A percentile compares a stretch with the other conserved stretches of the same genome.
Evolutionary conservation across 2,797 vertebrate genomes (phyloP).

Genomic region (Hippopotamyrus pictus): DNA sequence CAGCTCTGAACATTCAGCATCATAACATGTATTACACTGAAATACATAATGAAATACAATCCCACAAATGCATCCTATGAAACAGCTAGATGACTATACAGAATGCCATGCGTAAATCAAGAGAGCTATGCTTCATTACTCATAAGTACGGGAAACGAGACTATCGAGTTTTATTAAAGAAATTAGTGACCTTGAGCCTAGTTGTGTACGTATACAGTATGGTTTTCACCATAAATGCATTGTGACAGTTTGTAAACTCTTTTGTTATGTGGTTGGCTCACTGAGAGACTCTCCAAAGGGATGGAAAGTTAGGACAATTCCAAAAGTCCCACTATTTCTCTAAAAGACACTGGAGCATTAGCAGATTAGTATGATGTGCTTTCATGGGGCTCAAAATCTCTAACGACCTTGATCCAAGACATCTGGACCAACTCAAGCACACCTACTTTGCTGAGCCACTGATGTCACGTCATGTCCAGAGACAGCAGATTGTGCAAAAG

Average conservation of each 20-base stretch:
- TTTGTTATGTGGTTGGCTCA: neutral
- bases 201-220: neutral
- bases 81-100: neutral
- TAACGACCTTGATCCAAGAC: neutral
- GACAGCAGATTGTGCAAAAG: neutral
- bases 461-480: neutral
- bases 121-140: neutral
- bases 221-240: neutral
- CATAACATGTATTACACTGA: neutral
- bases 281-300: neutral
- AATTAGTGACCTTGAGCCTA: neutral
- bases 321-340: neutral
- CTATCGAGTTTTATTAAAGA: neutral
- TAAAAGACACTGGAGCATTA: neutral
- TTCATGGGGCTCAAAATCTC: neutral
- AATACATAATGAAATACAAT: neutral
- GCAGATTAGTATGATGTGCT: neutral
- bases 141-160: neutral
- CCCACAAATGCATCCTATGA: neutral
- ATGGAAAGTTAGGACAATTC: neutral
- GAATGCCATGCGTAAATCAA: neutral
- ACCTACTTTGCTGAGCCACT: slow-evolving; percentile 11
- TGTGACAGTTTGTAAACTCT: no score
- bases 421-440: neutral
- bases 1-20: neutral